These are phyloP conservation scores for Microcebus ravelobensis DNA, from an alignment of 2,113 vertebrate genomes.

Conservation along the genomic window DNA sequence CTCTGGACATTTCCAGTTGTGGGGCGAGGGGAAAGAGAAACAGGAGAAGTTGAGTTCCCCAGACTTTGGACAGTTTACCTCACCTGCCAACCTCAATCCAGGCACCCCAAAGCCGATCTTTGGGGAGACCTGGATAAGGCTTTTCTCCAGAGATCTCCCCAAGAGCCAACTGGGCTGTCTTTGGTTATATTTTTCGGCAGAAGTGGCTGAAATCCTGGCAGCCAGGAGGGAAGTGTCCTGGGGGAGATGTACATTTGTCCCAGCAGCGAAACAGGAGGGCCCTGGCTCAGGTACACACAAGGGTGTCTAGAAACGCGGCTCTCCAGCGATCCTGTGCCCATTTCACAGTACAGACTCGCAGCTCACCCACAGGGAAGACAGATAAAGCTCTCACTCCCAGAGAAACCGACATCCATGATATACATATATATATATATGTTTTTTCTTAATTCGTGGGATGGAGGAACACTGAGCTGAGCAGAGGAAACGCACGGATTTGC, in stretches of 20 bases:
- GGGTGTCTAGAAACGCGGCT: not conserved
- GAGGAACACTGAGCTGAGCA: not conserved
- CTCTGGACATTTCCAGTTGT: not conserved
- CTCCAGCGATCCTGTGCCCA: not conserved
- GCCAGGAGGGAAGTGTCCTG: not conserved
- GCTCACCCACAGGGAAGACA: not conserved
- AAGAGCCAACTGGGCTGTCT: not conserved
- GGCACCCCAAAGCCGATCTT: not conserved
- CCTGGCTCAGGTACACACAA: not conserved
- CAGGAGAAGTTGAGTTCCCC: conserved; percentile 22
- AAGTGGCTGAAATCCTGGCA: not conserved
- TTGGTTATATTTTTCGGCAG: not conserved
- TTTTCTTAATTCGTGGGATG: not conserved
- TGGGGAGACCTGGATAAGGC: not conserved
- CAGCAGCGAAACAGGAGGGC: not conserved
- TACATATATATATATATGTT: not conserved
- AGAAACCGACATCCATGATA: not conserved
- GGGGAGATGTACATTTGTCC: not conserved
- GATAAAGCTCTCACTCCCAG: not conserved
- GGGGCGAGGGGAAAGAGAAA: not conserved
- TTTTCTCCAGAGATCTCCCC: not conserved
- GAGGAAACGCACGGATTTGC: not conserved
- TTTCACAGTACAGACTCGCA: not conserved
- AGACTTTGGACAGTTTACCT: conserved; percentile 46
- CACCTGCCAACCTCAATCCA: conserved; percentile 23